Percentiles rank a stretch among this genome's conserved stretches.
These are phyloP conservation scores for Rotaria magnacalcarata DNA, from an alignment of 2,888 invertebrate genomes.

Conservation along the genomic window DNA sequence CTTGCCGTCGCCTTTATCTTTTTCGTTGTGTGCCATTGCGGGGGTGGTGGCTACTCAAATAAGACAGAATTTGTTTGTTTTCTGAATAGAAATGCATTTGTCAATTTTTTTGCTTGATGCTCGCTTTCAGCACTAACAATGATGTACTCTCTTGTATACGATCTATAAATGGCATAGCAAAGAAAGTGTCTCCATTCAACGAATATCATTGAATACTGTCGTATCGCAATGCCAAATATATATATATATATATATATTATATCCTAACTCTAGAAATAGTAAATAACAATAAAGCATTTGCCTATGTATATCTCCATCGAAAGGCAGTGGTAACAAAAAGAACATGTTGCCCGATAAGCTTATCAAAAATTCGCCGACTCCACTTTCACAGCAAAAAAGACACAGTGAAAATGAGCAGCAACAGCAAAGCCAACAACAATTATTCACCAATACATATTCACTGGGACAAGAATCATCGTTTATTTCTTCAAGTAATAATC, in stretches of 20 bases:
- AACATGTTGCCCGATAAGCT: background rate
- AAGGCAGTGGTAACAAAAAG: background rate
- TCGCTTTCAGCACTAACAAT: background rate
- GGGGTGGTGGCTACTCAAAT: background rate
- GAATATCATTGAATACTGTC: background rate
- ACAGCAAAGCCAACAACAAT: background rate
- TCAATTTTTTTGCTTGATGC: background rate
- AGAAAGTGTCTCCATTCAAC: background rate
- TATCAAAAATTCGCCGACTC: background rate
- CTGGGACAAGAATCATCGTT: background rate
- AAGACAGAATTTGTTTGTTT: background rate
- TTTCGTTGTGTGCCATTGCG: background rate
- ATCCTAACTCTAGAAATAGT: background rate
- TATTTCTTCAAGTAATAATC: background rate
- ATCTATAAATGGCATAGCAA: background rate
- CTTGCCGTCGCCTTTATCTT: background rate
- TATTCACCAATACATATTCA: background rate
- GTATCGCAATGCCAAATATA: background rate
- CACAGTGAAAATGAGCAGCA: background rate
- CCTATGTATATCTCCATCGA: background rate
- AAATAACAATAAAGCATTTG: background rate
- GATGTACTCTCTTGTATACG: slow-evolving; percentile 7
- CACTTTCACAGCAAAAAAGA: background rate
- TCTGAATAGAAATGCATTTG: background rate
- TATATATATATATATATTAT: background rate